Conservation (phyloP, 2,888 invertebrate genomes). For the Thyatira batis region DNA sequence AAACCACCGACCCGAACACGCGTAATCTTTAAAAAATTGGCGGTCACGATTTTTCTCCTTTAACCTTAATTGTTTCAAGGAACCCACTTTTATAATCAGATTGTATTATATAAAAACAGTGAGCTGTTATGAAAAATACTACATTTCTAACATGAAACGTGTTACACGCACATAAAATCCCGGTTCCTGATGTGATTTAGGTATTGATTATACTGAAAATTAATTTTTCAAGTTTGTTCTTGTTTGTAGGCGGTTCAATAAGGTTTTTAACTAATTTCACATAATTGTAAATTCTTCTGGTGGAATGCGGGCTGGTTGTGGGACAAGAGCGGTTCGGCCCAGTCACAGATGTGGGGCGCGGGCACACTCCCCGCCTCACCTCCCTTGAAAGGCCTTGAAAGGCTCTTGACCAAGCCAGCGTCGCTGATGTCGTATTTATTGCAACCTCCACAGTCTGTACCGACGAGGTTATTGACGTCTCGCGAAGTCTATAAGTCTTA, state of each 20-base stretch:
- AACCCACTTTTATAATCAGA: slow-evolving; percentile 32
- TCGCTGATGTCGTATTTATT: slow-evolving; percentile 79
- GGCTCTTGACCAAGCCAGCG: slow-evolving; percentile 81
- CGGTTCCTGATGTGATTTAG: neutral
- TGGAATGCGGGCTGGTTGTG: slow-evolving; percentile 60
- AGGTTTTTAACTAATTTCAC: neutral
- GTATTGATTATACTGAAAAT: neutral
- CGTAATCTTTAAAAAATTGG: slow-evolving; percentile 63
- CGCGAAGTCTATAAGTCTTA: slow-evolving; percentile 49
- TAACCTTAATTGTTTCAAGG: slow-evolving; percentile 31
- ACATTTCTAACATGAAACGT: slow-evolving; percentile 1
- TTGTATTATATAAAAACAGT: slow-evolving; percentile 11
- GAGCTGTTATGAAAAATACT: neutral
- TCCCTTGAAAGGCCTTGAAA: slow-evolving; percentile 82
- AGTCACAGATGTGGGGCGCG: slow-evolving; percentile 73
- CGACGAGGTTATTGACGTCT: slow-evolving; percentile 80
- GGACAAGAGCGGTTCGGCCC: slow-evolving; percentile 58
- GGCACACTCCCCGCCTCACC: slow-evolving; percentile 74
- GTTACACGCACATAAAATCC: neutral
- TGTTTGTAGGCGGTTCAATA: neutral
- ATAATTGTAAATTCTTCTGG: slow-evolving; percentile 26
- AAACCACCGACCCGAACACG: slow-evolving; percentile 61
- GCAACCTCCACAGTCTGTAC: slow-evolving; percentile 80
- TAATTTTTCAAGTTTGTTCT: neutral
- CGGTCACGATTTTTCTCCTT: slow-evolving; percentile 63